These are phyloP conservation scores for Brachionus angularis DNA, from an alignment of 1,140 invertebrate genomes.

Conservation along the genomic window DNA sequence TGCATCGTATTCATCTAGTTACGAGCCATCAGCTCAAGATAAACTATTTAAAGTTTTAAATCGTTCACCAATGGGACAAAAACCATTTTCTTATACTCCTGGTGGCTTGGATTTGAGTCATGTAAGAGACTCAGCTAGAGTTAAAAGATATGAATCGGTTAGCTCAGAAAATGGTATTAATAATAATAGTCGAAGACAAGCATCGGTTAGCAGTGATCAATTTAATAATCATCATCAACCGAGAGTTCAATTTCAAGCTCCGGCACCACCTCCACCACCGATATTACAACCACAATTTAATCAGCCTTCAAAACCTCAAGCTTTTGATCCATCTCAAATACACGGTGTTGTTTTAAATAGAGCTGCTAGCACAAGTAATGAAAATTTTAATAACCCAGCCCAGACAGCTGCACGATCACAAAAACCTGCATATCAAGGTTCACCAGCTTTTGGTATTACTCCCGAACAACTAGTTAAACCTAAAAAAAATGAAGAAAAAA, in stretches of 20 bases:
- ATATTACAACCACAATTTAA: background rate
- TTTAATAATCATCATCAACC: conserved; percentile 9
- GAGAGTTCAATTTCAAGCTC: conserved; percentile 21
- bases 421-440: no score
- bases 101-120: conserved; percentile 36
- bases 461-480: background rate
- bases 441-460: background rate
- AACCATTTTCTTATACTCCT: conserved; percentile 43
- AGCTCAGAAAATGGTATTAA: conserved; percentile 37
- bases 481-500: conserved; percentile 25
- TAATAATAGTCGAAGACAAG: background rate
- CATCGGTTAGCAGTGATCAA: background rate
- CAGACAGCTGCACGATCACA: background rate
- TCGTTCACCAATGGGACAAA: conserved; percentile 30
- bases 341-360: background rate
- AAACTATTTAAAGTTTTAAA: conserved; percentile 15
- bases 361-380: background rate
- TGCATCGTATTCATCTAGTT: background rate
- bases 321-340: background rate
- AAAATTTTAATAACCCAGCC: background rate
- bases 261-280: background rate
- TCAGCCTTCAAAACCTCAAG: background rate
- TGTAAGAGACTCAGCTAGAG: conserved; percentile 33
- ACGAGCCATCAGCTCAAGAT: background rate
- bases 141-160: conserved; percentile 40